Percentiles rank a stretch among this genome's conserved stretches.
These are phyloP conservation scores for Junco hyemalis DNA, from an alignment of 2,113 vertebrate genomes.

Conservation along the genomic window DNA sequence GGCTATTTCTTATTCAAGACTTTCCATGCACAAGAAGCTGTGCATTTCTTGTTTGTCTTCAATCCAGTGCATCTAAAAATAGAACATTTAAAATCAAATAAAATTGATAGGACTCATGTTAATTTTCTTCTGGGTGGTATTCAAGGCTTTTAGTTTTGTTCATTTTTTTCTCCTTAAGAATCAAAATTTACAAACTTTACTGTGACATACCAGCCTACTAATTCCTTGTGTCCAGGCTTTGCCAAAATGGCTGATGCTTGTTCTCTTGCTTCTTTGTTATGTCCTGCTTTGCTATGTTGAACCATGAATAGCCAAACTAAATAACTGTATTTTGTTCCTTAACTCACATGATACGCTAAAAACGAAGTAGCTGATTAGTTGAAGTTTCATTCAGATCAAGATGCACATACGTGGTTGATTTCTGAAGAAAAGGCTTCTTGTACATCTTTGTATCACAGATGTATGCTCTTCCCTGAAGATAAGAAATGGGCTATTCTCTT, in stretches of 20 bases:
- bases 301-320: neutral
- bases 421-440: neutral
- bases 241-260: neutral
- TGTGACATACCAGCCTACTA: neutral
- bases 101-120: neutral
- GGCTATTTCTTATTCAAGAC: neutral
- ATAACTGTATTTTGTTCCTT: neutral
- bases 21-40: neutral
- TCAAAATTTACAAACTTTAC: neutral
- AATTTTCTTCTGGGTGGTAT: neutral
- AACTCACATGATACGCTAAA: neutral
- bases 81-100: neutral
- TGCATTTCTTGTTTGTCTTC: neutral
- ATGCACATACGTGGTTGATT: rapidly evolving
- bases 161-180: neutral
- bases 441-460: neutral
- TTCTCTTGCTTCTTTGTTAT: neutral
- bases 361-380: neutral
- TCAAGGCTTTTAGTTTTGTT: neutral
- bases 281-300: neutral
- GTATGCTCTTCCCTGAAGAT: neutral
- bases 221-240: neutral
- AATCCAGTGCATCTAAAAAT: neutral
- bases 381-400: neutral
- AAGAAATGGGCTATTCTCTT: neutral